These are phyloP conservation scores for Pagrus major DNA, from an alignment of 2,113 vertebrate genomes.

Conservation along the genomic window DNA sequence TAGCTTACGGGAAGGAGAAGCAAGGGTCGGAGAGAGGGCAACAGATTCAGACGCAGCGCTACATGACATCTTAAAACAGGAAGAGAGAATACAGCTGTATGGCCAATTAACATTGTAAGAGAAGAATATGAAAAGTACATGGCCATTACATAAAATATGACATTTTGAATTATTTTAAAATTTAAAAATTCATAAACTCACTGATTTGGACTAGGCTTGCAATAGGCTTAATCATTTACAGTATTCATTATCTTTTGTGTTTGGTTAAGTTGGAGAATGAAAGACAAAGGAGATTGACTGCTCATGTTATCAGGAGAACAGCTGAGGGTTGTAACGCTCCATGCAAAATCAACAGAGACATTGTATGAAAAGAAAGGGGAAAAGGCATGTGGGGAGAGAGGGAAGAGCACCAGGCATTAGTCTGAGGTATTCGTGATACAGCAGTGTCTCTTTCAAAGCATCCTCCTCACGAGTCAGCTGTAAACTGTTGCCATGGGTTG, in stretches of 20 bases:
- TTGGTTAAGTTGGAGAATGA: background rate
- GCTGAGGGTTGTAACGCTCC: background rate
- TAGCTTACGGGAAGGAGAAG: background rate
- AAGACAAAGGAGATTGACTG: background rate
- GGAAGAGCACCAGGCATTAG: background rate
- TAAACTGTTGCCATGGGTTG: slow-evolving; percentile 7
- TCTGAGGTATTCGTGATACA: slow-evolving; percentile 13
- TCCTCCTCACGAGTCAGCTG: slow-evolving; percentile 26
- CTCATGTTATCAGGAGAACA: slow-evolving; percentile 4
- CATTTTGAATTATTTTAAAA: background rate
- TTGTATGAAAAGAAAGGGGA: background rate
- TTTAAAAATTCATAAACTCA: background rate
- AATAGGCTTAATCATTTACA: background rate
- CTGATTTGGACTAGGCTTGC: background rate
- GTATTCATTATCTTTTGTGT: background rate
- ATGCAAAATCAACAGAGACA: background rate
- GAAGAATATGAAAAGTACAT: background rate
- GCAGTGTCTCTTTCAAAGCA: slow-evolving; percentile 31
- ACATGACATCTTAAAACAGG: background rate
- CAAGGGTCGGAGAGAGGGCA: slow-evolving; percentile 18
- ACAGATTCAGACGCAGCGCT: background rate
- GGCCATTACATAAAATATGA: background rate
- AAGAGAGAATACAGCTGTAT: background rate
- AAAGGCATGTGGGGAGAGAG: background rate
- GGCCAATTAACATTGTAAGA: background rate